Evolutionary conservation across 2,888 invertebrate genomes (phyloP).

Genomic region (Acheta domesticus): DNA sequence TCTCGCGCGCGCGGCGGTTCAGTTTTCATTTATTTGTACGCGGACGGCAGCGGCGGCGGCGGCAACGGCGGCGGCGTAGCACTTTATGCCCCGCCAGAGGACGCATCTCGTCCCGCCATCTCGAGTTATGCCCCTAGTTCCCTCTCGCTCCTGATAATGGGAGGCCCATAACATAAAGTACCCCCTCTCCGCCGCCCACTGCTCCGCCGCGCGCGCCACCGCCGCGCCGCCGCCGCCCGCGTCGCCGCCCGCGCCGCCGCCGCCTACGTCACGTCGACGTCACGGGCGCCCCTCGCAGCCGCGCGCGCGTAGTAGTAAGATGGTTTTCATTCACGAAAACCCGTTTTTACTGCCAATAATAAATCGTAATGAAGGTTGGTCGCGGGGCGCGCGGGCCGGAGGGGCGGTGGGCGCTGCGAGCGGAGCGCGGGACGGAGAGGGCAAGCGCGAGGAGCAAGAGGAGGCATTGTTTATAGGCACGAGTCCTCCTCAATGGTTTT

Average conservation of each 20-base stretch:
- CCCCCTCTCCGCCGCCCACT: neutral
- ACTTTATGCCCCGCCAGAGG: slow-evolving; percentile 8
- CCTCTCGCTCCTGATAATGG: slow-evolving; percentile 28
- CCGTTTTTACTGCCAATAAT: slow-evolving; percentile 36
- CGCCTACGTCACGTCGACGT: neutral
- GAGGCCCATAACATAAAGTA: slow-evolving; percentile 31
- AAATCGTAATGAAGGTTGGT: slow-evolving; percentile 34
- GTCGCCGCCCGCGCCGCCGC: neutral
- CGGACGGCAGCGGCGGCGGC: neutral
- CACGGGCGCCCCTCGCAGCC: neutral
- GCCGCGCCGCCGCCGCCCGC: neutral
- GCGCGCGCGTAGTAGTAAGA: slow-evolving; percentile 27
- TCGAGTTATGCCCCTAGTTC: slow-evolving; percentile 18
- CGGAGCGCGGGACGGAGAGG: neutral
- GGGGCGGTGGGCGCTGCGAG: neutral
- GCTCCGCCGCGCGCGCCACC: neutral
- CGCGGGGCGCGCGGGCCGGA: neutral
- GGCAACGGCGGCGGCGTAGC: neutral
- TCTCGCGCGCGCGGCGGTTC: neutral
- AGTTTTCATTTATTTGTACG: neutral
- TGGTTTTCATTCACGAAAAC: slow-evolving; percentile 36
- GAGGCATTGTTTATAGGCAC: slow-evolving; percentile 11
- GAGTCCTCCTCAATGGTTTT: slow-evolving; percentile 18
- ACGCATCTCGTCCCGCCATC: slow-evolving; percentile 18
- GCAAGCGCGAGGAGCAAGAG: neutral